A percentile compares a stretch with the other conserved stretches of the same genome.
Evolutionary conservation across 2,888 invertebrate genomes (phyloP).

Genomic region (Scelioninae gen. 1): DNA sequence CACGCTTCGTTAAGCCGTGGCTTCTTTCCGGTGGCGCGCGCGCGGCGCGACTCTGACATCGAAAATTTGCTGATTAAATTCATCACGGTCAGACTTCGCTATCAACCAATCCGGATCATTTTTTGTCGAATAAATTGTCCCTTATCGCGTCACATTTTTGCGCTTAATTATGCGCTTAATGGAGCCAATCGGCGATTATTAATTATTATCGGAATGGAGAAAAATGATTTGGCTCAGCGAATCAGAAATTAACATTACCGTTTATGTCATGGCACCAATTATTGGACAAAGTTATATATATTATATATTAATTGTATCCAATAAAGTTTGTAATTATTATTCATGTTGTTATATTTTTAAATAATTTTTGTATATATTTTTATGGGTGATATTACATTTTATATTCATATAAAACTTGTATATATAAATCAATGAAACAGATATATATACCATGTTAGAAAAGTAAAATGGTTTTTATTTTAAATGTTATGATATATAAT

Average conservation of each 20-base stretch:
- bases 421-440: too few species aligned
- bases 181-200: slow-evolving; percentile 32
- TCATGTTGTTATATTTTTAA: too few species aligned
- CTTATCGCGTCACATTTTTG: slow-evolving; percentile 40
- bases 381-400: too few species aligned
- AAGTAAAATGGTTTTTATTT: too few species aligned
- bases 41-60: background rate
- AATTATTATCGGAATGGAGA: slow-evolving; percentile 32
- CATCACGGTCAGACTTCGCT: slow-evolving; percentile 25
- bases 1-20: slow-evolving; percentile 72
- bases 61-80: slow-evolving; percentile 31
- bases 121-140: slow-evolving; percentile 40
- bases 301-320: background rate
- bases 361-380: too few species aligned
- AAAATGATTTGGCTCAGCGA: slow-evolving; percentile 23
- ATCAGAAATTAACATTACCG: slow-evolving; percentile 5
- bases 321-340: too few species aligned
- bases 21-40: slow-evolving; percentile 47
- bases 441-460: too few species aligned
- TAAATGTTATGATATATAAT: too few species aligned
- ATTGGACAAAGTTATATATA: slow-evolving; percentile 5
- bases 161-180: slow-evolving; percentile 37
- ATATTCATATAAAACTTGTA: too few species aligned
- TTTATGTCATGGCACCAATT: slow-evolving; percentile 5
- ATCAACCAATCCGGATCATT: slow-evolving; percentile 23